A percentile compares a stretch with the other conserved stretches of the same genome.
phyloP scores from a whole-genome alignment of 2,113 vertebrate genomes.

The Gymnorhina tibicen region DNA sequence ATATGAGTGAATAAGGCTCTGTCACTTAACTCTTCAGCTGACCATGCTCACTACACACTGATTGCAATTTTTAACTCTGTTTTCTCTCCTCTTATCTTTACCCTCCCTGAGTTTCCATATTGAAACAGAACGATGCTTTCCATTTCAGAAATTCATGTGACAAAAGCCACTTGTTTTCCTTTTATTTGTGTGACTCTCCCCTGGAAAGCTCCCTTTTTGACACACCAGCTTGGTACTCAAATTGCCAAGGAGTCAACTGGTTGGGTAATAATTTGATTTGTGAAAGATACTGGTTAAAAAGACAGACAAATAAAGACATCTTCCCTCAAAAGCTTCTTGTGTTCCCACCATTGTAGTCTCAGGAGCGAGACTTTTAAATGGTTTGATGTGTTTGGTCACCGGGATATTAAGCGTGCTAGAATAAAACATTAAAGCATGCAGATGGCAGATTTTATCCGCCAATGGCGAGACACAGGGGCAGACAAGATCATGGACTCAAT shows the following conservation, averaged over 20 bases:
- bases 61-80: not conserved
- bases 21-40: slow-evolving; percentile 74
- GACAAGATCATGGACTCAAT: not conserved
- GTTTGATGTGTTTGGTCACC: not conserved
- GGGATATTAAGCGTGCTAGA: not conserved
- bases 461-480: not conserved
- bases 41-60: not conserved
- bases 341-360: not conserved
- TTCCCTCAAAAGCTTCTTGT: not conserved
- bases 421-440: not conserved
- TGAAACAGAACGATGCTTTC: not conserved
- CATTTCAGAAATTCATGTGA: not conserved
- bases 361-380: not conserved
- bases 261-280: not conserved
- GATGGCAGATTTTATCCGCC: not conserved
- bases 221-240: not conserved
- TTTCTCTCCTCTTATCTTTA: not conserved
- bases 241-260: not conserved
- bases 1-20: slow-evolving; percentile 70
- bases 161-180: not conserved
- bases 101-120: not conserved
- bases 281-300: not conserved
- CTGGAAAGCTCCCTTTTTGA: not conserved
- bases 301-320: not conserved
- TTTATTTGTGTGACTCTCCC: not conserved